Base-by-base conservation (phyloP, 37 sponge, comb jelly and placozoan species). In the Crambe crambe region DNA sequence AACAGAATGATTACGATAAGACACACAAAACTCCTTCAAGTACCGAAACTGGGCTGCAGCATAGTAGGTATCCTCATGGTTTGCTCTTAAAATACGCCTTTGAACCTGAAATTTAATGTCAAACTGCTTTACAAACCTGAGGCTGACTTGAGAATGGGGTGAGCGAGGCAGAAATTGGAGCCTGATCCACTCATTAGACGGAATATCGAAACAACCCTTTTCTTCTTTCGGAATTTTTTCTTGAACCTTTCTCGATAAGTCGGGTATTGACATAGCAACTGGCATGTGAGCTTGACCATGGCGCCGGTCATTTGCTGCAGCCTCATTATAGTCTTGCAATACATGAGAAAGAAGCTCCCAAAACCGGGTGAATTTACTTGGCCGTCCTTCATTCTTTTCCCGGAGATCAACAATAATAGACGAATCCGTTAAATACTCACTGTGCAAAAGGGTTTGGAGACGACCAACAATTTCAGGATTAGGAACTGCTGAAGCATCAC, bases 21-120 rank as follows among this genome's bases (percentile, higher is more conserved):
- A 27, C 21, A 72, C 36, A 25, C 57, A 58, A 73, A 68, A 74
- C 43, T 83, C 75, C 21, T 74, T 39, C 69, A 47, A 12, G 69
- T 83, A 83, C 32, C 69, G 67, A 64, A 74, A 83, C 18, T 72
- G 29, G n/a, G 75, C 68, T 40, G 83, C 57, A 12, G 75, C 68
- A 43, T 83, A 83, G 57, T 73, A 68, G 8, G 56, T 25, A 38
- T 83, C 83, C n/a, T 65, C 69, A 73, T 83, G 83, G 6, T 26
- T 15, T 29, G 38, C n/a, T 23, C 82, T 37, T 8, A 71, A 39
- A 51, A 69, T 70, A 1, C 73, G 29, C 32, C 58, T 36, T 40
- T 81, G 82, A 40, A 83, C 69, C 75, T 59, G 57, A 42, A 64
- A 73, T 34, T 54, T 25, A 31, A 83, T 56, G 17, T 74, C 38